A percentile compares a stretch with the other conserved stretches of the same genome.
phyloP scores from a whole-genome alignment of 1,140 invertebrate species.

The Stegodyphus mimosarum region DNA sequence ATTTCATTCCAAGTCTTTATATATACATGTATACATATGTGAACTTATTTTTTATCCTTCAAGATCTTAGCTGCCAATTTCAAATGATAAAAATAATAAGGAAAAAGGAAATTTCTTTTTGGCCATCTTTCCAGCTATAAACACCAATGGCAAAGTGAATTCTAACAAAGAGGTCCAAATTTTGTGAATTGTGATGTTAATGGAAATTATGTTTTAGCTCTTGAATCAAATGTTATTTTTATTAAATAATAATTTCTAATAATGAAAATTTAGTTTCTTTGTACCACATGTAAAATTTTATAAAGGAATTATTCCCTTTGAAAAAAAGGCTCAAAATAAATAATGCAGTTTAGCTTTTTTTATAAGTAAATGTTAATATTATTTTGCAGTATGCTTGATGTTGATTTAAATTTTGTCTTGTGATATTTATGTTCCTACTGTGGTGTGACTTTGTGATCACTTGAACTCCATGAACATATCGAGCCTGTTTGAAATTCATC shows the following conservation, averaged over 20 bases:
- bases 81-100: too few relatives aligned
- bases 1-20: constrained; percentile 39
- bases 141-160: not conserved
- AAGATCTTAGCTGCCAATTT: too few relatives aligned
- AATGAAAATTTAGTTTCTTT: not conserved
- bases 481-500: constrained; percentile 7
- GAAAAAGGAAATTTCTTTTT: too few relatives aligned
- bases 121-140: not conserved
- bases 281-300: not conserved
- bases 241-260: not conserved
- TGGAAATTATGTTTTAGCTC: constrained; percentile 7
- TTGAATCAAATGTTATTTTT: constrained; percentile 2
- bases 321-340: too few relatives aligned
- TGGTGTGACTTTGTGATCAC: constrained; percentile 16
- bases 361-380: not conserved
- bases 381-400: constrained; percentile 8
- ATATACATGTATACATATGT: constrained; percentile 27
- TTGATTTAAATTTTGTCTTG: constrained; percentile 24
- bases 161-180: constrained; percentile 14
- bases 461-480: constrained; percentile 42
- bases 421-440: constrained; percentile 53
- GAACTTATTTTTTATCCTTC: constrained; percentile 1
- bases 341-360: too few relatives aligned
- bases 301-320: too few relatives aligned
- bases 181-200: not conserved